Evolutionary conservation across 2,113 vertebrate species (phyloP), one percentile per base, ranked within the genome.

Genomic region (Mobula birostris): DNA sequence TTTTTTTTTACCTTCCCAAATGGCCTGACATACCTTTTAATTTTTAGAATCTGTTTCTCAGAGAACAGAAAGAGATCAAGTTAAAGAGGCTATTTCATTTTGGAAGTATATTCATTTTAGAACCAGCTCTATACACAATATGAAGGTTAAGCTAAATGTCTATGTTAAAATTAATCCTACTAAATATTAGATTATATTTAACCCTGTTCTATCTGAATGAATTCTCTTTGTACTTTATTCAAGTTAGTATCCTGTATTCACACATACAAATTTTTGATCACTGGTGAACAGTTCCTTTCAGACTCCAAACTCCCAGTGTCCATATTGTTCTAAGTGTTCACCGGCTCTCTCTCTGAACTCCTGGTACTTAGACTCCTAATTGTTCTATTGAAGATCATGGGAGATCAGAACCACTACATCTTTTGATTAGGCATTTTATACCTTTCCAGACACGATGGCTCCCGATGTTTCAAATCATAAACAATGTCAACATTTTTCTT

Each of bases 51-150:
- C 32, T 74, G 21, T 93, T 70, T 93, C 90, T 74, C 90, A 24
- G 36, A 93, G 90, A 66, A 93, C 90, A 27, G 32, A 74, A 74
- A 74, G 32, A 74, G 90, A 93, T 93, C 66, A 74, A 72, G 90
- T 74, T 93, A 93, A 93, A 56, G 90, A 93, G 90, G 90, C 36
- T 68, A 93, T 93, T 93, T 93, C 48, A 93, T 93, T 93, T 93
- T 93, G 68, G 68, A 93, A 74, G 40, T 48, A 21, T 40, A 21
- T 29, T 72, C 68, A 93, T 74, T 93, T 88, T 93, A 21, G n/a
- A 93, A 48, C 70, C 90, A 70, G 90, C n/a, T 92, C 58, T 48
- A 93, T 8, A 24, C 68, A 93, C 32, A n/a, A 48, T 68, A 40
- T 27, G 68, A 93, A 70, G 90, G n/a, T 72, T 74, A 74, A 48